Evolutionary conservation across 1,140 invertebrate species (phyloP).

Genomic region (Drosophila parabipectinata): DNA sequence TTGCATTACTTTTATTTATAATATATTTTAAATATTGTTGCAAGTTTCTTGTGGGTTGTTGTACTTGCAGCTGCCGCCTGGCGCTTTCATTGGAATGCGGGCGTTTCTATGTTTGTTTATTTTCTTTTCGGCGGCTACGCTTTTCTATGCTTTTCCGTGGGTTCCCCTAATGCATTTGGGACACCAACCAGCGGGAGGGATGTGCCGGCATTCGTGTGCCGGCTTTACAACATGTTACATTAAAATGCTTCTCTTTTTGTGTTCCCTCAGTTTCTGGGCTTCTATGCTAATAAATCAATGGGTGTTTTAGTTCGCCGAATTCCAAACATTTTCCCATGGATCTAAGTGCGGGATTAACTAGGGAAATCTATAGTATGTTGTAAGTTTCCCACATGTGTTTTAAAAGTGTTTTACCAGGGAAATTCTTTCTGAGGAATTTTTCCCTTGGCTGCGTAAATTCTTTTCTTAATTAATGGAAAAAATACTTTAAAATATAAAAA

Average conservation of each 20-base stretch:
- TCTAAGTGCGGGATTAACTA: constrained; percentile 26
- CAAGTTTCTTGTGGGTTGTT: not conserved
- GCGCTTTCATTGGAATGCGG: constrained; percentile 79
- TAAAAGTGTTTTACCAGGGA: not conserved
- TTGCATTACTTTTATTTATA: not conserved
- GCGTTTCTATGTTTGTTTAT: constrained; percentile 67
- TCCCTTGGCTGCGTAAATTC: not conserved
- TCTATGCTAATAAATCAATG: constrained; percentile 66
- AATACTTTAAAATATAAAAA: not conserved
- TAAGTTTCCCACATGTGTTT: constrained; percentile 10
- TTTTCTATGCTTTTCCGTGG: constrained; percentile 45
- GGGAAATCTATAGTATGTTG: constrained; percentile 32
- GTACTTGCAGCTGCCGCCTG: constrained; percentile 36
- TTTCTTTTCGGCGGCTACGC: constrained; percentile 36
- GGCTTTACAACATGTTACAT: constrained; percentile 70
- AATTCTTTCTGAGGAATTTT: constrained; percentile 2
- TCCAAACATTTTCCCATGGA: constrained; percentile 49
- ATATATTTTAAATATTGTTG: not conserved
- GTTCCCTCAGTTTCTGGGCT: constrained; percentile 13
- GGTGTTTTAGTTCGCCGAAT: constrained; percentile 53
- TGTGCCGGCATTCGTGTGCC: constrained; percentile 50
- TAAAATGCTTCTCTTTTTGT: constrained; percentile 50
- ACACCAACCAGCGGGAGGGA: constrained; percentile 41
- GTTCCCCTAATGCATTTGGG: constrained; percentile 63
- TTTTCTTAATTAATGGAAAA: not conserved